Conservation (phyloP, 1,140 invertebrate genomes). For the Ceratitis capitata region DNA sequence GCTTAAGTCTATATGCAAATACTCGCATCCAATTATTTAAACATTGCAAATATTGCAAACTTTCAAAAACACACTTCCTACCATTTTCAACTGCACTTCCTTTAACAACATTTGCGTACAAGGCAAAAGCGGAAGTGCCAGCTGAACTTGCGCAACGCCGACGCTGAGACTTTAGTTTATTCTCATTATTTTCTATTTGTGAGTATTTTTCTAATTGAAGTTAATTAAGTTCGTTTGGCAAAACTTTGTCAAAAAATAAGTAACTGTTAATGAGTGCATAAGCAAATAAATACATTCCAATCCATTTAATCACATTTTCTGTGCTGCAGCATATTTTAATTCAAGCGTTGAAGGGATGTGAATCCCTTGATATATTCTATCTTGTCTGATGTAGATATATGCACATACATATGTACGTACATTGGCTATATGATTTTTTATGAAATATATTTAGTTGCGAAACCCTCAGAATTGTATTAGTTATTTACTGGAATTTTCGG, state of each 20-base stretch:
- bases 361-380: not conserved
- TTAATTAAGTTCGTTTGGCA: constrained; percentile 33
- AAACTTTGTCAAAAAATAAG: constrained; percentile 25
- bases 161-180: not conserved
- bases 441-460: too few relatives aligned
- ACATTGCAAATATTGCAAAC: not conserved
- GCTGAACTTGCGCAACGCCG: too few relatives aligned
- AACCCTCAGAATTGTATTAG: too few relatives aligned
- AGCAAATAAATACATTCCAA: constrained; percentile 37
- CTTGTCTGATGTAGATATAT: too few relatives aligned
- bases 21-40: not conserved
- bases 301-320: constrained; percentile 31
- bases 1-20: not conserved
- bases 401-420: not conserved
- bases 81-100: not conserved
- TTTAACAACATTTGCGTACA: not conserved
- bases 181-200: not conserved
- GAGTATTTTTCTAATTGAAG: not conserved
- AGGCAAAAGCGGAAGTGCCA: constrained; percentile 4
- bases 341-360: not conserved
- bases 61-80: not conserved
- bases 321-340: constrained; percentile 26
- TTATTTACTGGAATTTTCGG: too few relatives aligned
- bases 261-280: too few relatives aligned
- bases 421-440: not conserved